These are phyloP conservation scores for Sorex fumeus DNA, from an alignment of 2,113 vertebrate species.

Conservation along the genomic window DNA sequence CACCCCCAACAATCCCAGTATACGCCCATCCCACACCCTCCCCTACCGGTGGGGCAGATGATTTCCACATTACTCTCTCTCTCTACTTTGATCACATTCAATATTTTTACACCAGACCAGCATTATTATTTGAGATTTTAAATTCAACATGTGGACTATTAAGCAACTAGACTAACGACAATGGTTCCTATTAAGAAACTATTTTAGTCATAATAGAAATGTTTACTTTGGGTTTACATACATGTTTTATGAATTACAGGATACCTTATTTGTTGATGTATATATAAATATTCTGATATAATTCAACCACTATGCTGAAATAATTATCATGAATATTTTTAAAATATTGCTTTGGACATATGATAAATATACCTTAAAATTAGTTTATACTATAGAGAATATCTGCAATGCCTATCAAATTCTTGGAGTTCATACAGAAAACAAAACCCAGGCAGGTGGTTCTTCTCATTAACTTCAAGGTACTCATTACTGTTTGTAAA, in stretches of 20 bases:
- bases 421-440: neutral
- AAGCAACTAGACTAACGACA: too few relatives aligned
- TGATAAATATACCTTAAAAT: neutral
- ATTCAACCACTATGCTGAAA: neutral
- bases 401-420: neutral
- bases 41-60: too few relatives aligned
- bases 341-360: neutral
- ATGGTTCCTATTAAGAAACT: neutral
- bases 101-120: too few relatives aligned
- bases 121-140: too few relatives aligned
- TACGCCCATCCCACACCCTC: too few relatives aligned
- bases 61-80: too few relatives aligned
- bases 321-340: slow-evolving; percentile 17
- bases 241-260: neutral
- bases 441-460: neutral
- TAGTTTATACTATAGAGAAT: neutral
- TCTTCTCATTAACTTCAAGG: neutral
- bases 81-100: too few relatives aligned
- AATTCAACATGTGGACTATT: too few relatives aligned
- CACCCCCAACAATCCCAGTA: too few relatives aligned
- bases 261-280: neutral
- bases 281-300: neutral
- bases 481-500: neutral
- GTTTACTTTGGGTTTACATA: neutral
- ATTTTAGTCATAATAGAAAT: neutral